Evolutionary conservation across 2,888 invertebrate species (phyloP), one percentile per base, ranked within the genome.

Genomic region (Camponotus fellah): DNA sequence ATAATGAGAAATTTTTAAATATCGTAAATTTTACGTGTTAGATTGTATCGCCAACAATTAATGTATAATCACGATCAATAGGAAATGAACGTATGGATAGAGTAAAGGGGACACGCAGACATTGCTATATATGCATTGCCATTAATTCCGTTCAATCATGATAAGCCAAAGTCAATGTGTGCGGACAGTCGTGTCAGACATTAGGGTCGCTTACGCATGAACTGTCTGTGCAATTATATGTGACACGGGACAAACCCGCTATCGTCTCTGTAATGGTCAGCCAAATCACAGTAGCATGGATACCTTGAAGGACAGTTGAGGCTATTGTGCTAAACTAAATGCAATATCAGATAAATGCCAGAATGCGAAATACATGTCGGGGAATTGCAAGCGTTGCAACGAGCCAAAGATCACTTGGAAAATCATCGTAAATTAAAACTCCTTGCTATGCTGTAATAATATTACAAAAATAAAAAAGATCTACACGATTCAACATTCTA

Each of bases 61-160:
- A 60, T 46, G 34, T 6, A 17, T 60, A 46, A 43, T 34, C 58
- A 10, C 10, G 32, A 77, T 77, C 60, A 37, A 74, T 37, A 60
- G 58, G 46, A 74, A 72, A 80, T 71, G 37, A 60, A 53, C 46
- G 74, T 80, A 37, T 60, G 26, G 37, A 74, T 26, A 26, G 43
- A 46, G 34, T 34, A 3, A 69, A 53, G 69, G 34, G 69, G 43
- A 34, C 17, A 81, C 86, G 79, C 72, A 86, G 86, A 85, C 89
- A 65, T 89, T 84, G 85, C 80, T 83, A 68, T 85, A 76, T 82
- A 87, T 83, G 3, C n/a, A 85, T 85, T 85, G 75, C 88, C 86
- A 89, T 90, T 89, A 90, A 90, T 90, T 90, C 89, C 62, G 91
- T 89, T 85, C 87, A 86, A 89, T 90, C 90, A 85, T 84, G 90